Conservation (phyloP, 2,797 vertebrate genomes). For the Spondyliosoma cantharus region DNA sequence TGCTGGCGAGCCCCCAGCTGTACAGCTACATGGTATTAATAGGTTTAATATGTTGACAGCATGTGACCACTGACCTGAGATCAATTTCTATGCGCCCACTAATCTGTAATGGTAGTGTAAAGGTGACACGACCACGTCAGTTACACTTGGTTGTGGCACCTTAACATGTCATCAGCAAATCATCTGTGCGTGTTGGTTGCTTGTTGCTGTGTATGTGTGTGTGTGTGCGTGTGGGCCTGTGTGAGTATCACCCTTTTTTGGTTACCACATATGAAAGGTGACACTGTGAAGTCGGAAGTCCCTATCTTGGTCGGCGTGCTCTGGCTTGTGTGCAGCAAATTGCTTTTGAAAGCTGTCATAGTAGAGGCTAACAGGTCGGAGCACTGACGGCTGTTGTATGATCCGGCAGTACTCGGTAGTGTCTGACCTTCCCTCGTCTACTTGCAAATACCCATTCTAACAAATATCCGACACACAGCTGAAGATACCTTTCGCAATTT, state of each 20-base stretch:
- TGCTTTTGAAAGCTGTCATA: constrained; percentile 55
- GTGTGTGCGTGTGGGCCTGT: constrained; percentile 2
- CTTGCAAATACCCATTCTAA: neutral
- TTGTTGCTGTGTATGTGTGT: neutral
- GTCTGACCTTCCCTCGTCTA: constrained; percentile 12
- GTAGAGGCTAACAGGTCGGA: constrained; percentile 20
- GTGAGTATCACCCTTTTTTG: constrained; percentile 31
- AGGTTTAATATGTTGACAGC: constrained; percentile 51
- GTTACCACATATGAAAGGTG: constrained; percentile 56
- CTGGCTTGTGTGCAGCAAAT: constrained; percentile 47
- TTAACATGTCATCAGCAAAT: neutral
- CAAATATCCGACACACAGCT: neutral
- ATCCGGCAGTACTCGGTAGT: neutral
- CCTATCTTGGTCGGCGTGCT: constrained; percentile 43
- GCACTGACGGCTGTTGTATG: constrained; percentile 4
- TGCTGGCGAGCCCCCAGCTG: constrained; percentile 26
- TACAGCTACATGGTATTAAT: constrained; percentile 54
- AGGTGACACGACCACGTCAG: constrained; percentile 14
- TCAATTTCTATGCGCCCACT: constrained; percentile 35
- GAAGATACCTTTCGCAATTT: neutral
- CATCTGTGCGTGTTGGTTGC: neutral
- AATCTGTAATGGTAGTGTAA: constrained; percentile 13
- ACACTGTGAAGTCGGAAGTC: constrained; percentile 66
- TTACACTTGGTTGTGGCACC: neutral
- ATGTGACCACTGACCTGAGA: constrained; percentile 54